A percentile compares a stretch with the other conserved stretches of the same genome.
phyloP scores from a whole-genome alignment of 2,888 invertebrate genomes.

The Erpobdella octoculata region DNA sequence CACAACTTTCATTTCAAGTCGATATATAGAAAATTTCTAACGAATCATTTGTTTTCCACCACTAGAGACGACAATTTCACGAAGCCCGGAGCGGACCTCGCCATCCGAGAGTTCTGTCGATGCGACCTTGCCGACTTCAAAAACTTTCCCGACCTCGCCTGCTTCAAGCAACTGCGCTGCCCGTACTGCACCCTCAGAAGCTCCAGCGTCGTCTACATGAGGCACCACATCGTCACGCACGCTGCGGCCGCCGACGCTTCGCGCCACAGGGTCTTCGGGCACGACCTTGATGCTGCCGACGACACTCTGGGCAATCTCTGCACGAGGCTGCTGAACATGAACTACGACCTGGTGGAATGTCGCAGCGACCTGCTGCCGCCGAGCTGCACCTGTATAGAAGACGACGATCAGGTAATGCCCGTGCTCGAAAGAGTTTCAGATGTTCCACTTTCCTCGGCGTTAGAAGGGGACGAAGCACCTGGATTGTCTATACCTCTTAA shows the following conservation, averaged over 20 bases:
- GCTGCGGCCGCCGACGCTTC: slow-evolving; percentile 23
- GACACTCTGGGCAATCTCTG: slow-evolving; percentile 11
- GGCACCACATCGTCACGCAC: slow-evolving; percentile 28
- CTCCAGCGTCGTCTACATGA: slow-evolving; percentile 20
- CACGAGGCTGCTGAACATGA: slow-evolving; percentile 25
- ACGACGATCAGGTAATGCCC: slow-evolving; percentile 17
- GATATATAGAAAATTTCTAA: too few relatives aligned
- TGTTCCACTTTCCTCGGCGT: neutral
- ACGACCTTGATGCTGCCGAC: slow-evolving; percentile 17
- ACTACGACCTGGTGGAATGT: slow-evolving; percentile 7
- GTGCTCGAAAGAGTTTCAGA: slow-evolving; percentile 20
- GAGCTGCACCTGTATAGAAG: neutral
- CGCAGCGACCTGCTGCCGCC: neutral
- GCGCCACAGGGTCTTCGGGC: neutral
- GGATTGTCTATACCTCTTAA: neutral
- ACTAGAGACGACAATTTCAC: too few relatives aligned
- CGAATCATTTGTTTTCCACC: too few relatives aligned
- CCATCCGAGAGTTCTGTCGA: slow-evolving; percentile 19
- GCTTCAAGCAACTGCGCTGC: slow-evolving; percentile 24
- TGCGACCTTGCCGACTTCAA: slow-evolving; percentile 20
- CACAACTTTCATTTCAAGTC: too few relatives aligned
- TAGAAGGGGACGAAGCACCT: neutral
- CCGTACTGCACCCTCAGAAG: slow-evolving; percentile 23
- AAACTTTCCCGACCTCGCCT: slow-evolving; percentile 18
- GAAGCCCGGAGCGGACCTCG: slow-evolving; percentile 1